A percentile compares a stretch with the other conserved stretches of the same genome.
phyloP scores from a whole-genome alignment of 2,888 invertebrate species.

The Tiliacea citrago region DNA sequence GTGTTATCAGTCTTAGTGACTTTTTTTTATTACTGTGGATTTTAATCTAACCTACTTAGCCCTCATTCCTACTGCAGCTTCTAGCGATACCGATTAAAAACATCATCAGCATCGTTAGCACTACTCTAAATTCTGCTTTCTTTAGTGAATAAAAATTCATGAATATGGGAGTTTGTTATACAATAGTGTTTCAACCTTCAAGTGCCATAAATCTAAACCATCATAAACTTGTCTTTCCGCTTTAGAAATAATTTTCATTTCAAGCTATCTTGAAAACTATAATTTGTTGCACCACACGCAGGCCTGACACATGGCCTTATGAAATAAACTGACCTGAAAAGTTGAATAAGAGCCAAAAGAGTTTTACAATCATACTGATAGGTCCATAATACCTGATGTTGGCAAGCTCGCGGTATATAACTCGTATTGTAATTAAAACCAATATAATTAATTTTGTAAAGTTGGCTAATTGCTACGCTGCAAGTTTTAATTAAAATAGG shows the following conservation, averaged over 20 bases:
- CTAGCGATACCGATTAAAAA: background rate
- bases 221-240: constrained; percentile 36
- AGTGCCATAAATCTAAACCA: constrained; percentile 44
- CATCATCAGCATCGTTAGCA: background rate
- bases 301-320: constrained; percentile 10
- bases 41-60: constrained; percentile 17
- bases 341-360: constrained; percentile 32
- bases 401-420: constrained; percentile 24
- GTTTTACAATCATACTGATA: constrained; percentile 23
- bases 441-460: constrained; percentile 44
- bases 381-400: constrained; percentile 28
- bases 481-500: constrained; percentile 49
- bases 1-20: constrained; percentile 15
- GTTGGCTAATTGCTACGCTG: constrained; percentile 29
- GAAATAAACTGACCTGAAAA: constrained; percentile 34
- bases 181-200: constrained; percentile 24
- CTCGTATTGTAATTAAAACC: constrained; percentile 51
- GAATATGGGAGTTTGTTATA: background rate
- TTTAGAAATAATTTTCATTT: constrained; percentile 47
- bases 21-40: constrained; percentile 29
- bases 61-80: constrained; percentile 1
- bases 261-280: constrained; percentile 38
- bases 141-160: background rate
- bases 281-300: constrained; percentile 41
- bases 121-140: constrained; percentile 18